These are phyloP conservation scores for Liasis olivaceus DNA, from an alignment of 2,797 vertebrate genomes.

Conservation along the genomic window DNA sequence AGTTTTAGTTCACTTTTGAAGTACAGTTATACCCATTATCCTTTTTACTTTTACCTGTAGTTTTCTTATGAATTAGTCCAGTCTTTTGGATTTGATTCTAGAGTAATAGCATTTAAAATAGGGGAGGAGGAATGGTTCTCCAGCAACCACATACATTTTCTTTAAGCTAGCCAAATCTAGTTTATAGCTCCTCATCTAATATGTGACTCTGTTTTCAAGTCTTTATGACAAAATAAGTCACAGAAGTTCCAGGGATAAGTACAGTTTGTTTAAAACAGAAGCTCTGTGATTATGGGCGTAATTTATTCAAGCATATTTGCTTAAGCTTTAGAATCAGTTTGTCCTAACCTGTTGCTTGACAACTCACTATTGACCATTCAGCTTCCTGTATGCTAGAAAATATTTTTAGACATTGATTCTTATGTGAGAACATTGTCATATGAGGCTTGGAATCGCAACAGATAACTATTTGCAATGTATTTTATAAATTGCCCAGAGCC, in stretches of 20 bases:
- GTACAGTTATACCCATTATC: not conserved
- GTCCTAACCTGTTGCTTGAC: constrained; percentile 1
- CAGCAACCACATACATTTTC: not conserved
- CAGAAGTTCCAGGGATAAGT: not conserved
- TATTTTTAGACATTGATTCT: not conserved
- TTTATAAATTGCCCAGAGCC: not conserved
- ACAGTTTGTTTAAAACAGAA: not conserved
- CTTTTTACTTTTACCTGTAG: not conserved
- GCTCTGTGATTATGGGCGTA: not conserved
- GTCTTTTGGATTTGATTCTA: not conserved
- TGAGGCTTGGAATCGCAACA: not conserved
- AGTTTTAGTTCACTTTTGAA: not conserved
- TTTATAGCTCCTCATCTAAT: not conserved
- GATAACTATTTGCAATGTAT: not conserved
- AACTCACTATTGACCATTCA: not conserved
- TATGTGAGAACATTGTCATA: not conserved
- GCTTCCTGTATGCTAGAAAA: not conserved
- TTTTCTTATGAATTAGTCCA: not conserved
- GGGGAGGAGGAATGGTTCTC: not conserved
- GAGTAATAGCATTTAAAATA: not conserved
- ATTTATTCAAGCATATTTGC: not conserved
- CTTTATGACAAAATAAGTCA: constrained; percentile 2
- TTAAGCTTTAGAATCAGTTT: constrained; percentile 28
- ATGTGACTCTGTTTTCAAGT: not conserved
- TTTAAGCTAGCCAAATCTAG: not conserved